Evolutionary conservation across 2,113 vertebrate genomes (phyloP).

Genomic region (Lepisosteus osseus): DNA sequence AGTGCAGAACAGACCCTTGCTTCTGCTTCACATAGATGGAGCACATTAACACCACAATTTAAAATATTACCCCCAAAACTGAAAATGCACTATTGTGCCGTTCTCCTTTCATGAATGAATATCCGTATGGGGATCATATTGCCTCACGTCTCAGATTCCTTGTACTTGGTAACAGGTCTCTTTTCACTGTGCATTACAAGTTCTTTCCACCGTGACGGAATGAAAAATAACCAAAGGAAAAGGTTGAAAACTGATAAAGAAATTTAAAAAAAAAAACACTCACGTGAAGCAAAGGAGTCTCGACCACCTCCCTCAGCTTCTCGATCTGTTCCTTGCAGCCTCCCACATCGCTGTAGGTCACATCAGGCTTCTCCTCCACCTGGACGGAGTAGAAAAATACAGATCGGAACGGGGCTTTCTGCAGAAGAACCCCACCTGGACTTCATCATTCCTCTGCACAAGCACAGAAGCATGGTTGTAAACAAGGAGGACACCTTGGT

Average conservation of each 20-base stretch:
- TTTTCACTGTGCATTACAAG: no score
- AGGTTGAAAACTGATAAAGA: neutral
- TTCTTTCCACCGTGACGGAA: no score
- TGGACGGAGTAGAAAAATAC: constrained; percentile 31
- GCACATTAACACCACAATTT: no score
- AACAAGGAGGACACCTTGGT: neutral
- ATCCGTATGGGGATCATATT: no score
- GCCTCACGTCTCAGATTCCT: no score
- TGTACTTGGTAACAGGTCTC: no score
- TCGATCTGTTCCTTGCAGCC: constrained; percentile 98
- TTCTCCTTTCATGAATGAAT: no score
- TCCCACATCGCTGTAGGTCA: constrained; percentile 97
- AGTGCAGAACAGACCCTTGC: no score
- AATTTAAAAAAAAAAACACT: constrained; percentile 43
- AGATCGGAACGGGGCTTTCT: neutral
- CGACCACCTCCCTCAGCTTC: constrained; percentile 95
- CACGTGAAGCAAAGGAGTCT: constrained; percentile 95
- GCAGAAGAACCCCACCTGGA: neutral
- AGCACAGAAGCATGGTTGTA: neutral
- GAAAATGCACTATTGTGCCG: no score
- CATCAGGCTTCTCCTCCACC: constrained; percentile 98
- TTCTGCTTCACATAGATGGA: no score
- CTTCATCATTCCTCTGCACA: neutral
- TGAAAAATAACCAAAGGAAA: neutral
- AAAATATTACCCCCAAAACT: no score